phyloP scores from a whole-genome alignment of 2,113 vertebrate species.

The Lethenteron reissneri region DNA sequence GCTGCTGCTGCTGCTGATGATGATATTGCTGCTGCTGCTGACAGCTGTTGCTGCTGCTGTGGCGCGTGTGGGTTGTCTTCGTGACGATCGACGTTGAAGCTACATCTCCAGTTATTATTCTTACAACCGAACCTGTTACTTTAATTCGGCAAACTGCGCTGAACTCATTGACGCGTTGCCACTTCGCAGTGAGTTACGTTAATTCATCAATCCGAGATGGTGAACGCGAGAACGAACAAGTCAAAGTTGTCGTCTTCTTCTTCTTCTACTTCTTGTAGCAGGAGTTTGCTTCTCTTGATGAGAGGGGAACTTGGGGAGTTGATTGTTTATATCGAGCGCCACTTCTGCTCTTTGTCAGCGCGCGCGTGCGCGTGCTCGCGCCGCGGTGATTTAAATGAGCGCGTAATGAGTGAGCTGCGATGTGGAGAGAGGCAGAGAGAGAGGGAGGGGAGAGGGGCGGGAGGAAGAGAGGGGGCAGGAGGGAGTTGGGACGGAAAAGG shows the following conservation, averaged over 20 bases:
- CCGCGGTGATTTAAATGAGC: neutral
- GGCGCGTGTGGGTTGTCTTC: too few relatives aligned
- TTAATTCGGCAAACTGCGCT: too few relatives aligned
- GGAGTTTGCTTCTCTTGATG: neutral
- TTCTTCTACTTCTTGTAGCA: neutral
- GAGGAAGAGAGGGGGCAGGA: neutral
- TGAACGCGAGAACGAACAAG: too few relatives aligned
- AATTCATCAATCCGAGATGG: too few relatives aligned
- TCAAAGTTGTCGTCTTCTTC: neutral
- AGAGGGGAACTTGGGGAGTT: neutral
- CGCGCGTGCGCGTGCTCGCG: conserved; percentile 7
- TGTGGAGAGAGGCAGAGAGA: neutral
- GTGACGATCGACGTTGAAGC: too few relatives aligned
- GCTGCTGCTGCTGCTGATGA: too few relatives aligned
- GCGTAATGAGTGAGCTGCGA: conserved; percentile 2
- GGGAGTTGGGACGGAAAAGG: neutral
- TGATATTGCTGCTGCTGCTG: too few relatives aligned
- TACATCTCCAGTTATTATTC: too few relatives aligned
- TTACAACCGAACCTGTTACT: too few relatives aligned
- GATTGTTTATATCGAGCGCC: neutral
- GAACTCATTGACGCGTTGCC: too few relatives aligned
- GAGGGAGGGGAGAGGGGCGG: neutral
- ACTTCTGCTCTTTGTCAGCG: neutral
- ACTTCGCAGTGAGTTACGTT: too few relatives aligned
- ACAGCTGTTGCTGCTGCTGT: too few relatives aligned